Evolutionary conservation across 2,888 invertebrate species (phyloP), one percentile per base, ranked within the genome.

Genomic region (Megaustenia siamemsis): DNA sequence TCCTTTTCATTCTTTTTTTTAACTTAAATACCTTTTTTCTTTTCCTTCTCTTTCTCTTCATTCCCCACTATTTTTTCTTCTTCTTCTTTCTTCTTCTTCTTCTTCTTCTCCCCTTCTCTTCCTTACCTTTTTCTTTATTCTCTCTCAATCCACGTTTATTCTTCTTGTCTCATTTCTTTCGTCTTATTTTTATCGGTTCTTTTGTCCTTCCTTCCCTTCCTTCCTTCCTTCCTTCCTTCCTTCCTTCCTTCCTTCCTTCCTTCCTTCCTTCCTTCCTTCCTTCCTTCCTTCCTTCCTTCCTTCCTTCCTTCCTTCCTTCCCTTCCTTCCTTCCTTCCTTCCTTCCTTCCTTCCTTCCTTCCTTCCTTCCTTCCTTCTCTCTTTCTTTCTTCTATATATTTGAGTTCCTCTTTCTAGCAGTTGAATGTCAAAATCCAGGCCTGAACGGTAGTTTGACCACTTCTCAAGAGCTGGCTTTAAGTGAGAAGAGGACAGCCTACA

Each of bases 261-360:
- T 81, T 35, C 71, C 71, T 69, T 71, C 71, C 53, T 71, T 40
- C 49, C 81, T 81, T 63, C 63, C 53, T 81, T 71, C 63, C 71
- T 71, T 40, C 63, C 68, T 76, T 12, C 18, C 21, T 66, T 43
- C 35, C 35, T 49, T 24, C 45, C 49, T 76, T 35, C 76, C 40
- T 66, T 38, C 45, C 12, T 60, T 1, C 28, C 68, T 83, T 49
- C 66, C n/a, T 76, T 53, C 66, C 24, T 3, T 21, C 45, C 1
- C 66, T 73, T 60, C 60, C 43, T 6, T 12, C 5, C 5, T 5
- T 45, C 4, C 49, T 43, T 43, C 12, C 12, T 18, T 24, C 32
- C 18, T n/a, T 5, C 28, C 5, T 28, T 75, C 18, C 32, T 75
- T 43, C 49, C 18, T n/a, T 10, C 49, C 6, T 32, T 18, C n/a